Conservation (phyloP, 1,140 invertebrate genomes). For the Zeugodacus cucurbitae region DNA sequence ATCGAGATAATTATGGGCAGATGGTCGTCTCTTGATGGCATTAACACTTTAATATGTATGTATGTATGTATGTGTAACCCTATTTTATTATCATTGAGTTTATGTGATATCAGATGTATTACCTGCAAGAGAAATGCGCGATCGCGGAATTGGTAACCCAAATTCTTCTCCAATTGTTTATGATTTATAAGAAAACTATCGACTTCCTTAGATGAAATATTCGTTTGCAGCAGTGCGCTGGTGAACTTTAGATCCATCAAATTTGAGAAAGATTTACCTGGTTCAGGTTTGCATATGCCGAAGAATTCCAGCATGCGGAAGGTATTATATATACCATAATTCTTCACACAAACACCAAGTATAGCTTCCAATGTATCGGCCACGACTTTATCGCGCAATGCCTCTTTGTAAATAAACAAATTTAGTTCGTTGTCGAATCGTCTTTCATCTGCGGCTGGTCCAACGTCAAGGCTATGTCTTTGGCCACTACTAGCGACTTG, state of each 20-base stretch:
- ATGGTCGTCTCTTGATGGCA: no score
- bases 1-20: no score
- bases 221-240: slow-evolving; percentile 61
- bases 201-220: slow-evolving; percentile 58
- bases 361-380: slow-evolving; percentile 88
- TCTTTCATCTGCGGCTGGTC: background rate
- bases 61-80: no score
- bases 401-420: slow-evolving; percentile 41
- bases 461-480: background rate
- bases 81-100: no score
- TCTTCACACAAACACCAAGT: slow-evolving; percentile 80
- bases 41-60: no score
- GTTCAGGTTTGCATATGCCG: slow-evolving; percentile 70
- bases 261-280: slow-evolving; percentile 56
- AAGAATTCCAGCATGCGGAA: slow-evolving; percentile 81
- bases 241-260: slow-evolving; percentile 59
- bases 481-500: background rate
- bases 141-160: slow-evolving; percentile 77
- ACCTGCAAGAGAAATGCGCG: slow-evolving; percentile 79
- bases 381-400: slow-evolving; percentile 66
- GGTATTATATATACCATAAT: slow-evolving; percentile 68
- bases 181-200: slow-evolving; percentile 67
- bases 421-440: slow-evolving; percentile 34
- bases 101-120: background rate
- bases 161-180: slow-evolving; percentile 70